Base-by-base conservation (phyloP, 2,797 vertebrate species). In the Hirundo rustica region DNA sequence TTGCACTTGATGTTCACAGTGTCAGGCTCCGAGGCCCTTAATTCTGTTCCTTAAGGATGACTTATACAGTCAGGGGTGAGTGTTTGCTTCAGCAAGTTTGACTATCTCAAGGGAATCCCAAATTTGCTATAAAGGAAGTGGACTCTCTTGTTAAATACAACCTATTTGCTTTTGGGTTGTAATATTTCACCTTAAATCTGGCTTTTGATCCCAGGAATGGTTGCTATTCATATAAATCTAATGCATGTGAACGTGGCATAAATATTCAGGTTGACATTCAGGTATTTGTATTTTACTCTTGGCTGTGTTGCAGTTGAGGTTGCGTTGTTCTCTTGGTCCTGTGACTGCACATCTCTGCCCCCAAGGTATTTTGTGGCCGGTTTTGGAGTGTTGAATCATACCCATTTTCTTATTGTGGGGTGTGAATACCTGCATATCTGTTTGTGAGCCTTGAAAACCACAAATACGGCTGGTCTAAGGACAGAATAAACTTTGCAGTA, bases 1-100 rank as follows among this genome's bases (percentile, higher is more conserved):
- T 95, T 91, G 83, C 45, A 67, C 32, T 90, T 88, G 81, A 67
- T 9, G 23, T 90, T 94, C 14, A 10, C 1, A 4, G 68, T 94
- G 92, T 95, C 78, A 44, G 90, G 86, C 70, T 97, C 75, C 0
- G 27, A 83, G 48, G 80, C 62, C 80, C 95, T 96, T 96, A 92
- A 94, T 95, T 96, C 91, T 96, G 45, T 65, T 91, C 80, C 87
- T 89, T 92, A 71, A 86, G 66, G 76, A 76, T 89, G 72, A 93
- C 94, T 95, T 93, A 91, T 80, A 88, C 83, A 76, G 60, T 67
- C 53, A 89, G 60, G 81, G 71, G 62, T 0, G 6, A 95, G n/a
- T 57, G 34, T 78, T 94, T 85, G 47, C 68, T 86, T 94, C 66
- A 51, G 62, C 44, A 67, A 58, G 36, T 76, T 80, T 74, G 47